Base-by-base conservation (phyloP, 2,113 vertebrate genomes). In the Scartelaos histophorus region DNA sequence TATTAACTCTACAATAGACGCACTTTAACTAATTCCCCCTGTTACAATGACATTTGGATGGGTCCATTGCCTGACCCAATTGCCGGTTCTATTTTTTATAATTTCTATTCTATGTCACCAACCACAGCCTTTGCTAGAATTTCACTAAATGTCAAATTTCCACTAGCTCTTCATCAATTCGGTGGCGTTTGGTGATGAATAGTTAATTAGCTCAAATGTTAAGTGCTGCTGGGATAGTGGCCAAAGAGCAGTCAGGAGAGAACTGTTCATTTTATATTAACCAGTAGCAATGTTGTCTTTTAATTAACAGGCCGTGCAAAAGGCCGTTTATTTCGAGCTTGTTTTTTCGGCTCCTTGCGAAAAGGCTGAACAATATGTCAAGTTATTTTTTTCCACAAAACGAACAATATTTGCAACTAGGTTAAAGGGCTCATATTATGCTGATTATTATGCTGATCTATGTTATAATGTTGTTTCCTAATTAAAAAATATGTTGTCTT, bases 121-220 rank as follows among this genome's bases (percentile, higher is more conserved):
- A 62, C 60, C 34, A 64, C 58, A 58, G 56, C 5, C 22, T 24
- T 13, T 22, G 24, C 12, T 35, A 64, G 34, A 17, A 38, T 64
- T 43, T 38, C 34, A 64, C 29, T 43, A 64, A 64, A 64, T 64
- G 61, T 43, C 61, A 64, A 64, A 43, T 19, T 64, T 38, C 22
- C 34, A n/a, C 61, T 34, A 38, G 29, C 61, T n/a, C 19, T n/a
- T 64, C 16, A 11, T 64, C 34, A 38, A 64, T 43, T 64, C 17
- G 34, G 24, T 13, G 16, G 4, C 15, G 15, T 61, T 61, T 61
- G 7, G 22, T 61, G 58, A 29, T n/a, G 61, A 35, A 64, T 38
- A 11, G 34, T 64, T 43, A 64, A 64, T 38, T 64, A 38, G 61
- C n/a, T 64, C 16, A 64, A 64, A 64, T 64, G 61, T 64, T 64